phyloP scores from a whole-genome alignment of 2,888 invertebrate species.

The Pachliopta kotzebuea region DNA sequence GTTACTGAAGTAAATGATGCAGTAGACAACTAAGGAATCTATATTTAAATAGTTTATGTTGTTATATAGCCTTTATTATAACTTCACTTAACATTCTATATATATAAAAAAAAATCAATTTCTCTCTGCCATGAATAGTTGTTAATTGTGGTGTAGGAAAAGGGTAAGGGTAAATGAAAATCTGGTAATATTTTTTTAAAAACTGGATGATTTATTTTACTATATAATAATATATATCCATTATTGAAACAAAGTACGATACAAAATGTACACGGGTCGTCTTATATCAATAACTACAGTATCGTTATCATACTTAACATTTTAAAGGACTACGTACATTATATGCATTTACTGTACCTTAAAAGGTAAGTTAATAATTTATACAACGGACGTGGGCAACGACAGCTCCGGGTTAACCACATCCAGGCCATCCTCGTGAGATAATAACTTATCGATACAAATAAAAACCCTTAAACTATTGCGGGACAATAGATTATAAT shows the following conservation, averaged over 20 bases:
- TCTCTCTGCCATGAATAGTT: no score
- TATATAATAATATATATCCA: conserved; percentile 87
- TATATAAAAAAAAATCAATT: no score
- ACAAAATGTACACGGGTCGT: conserved; percentile 87
- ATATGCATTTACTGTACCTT: conserved; percentile 75
- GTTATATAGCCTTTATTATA: no score
- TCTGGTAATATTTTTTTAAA: conserved; percentile 76
- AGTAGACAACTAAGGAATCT: no score
- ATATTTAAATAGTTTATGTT: no score
- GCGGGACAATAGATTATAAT: conserved; percentile 60
- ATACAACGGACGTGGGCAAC: conserved; percentile 70
- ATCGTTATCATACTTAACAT: conserved; percentile 81
- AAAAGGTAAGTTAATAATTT: conserved; percentile 74
- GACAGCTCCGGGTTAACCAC: conserved; percentile 42
- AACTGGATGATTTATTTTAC: conserved; percentile 85
- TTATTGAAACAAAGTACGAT: conserved; percentile 86
- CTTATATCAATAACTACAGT: conserved; percentile 71
- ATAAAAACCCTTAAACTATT: conserved; percentile 57
- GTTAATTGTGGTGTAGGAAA: no score
- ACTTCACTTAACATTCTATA: no score
- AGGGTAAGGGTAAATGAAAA: conserved; percentile 51
- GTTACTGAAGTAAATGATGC: no score
- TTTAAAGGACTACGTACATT: conserved; percentile 78
- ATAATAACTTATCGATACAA: conserved; percentile 46
- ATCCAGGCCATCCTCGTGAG: conserved; percentile 40